These are phyloP conservation scores for Atopsyche davidsoni DNA, from an alignment of 1,140 invertebrate species.

Conservation along the genomic window DNA sequence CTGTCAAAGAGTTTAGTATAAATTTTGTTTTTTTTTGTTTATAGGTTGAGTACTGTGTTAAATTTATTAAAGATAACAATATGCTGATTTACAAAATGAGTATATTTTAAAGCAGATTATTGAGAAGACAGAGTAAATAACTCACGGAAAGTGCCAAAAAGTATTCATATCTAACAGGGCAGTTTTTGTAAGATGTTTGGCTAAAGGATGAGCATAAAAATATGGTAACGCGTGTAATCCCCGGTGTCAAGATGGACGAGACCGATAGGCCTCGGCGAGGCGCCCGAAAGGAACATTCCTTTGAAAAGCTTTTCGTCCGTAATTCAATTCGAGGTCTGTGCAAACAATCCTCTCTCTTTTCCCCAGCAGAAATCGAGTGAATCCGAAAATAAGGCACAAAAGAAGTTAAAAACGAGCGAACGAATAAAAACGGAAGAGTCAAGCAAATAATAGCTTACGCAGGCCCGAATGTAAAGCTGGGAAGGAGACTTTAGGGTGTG, in stretches of 20 bases:
- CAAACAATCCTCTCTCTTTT: slow-evolving; percentile 17
- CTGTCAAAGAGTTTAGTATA: too few relatives aligned
- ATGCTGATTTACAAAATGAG: too few relatives aligned
- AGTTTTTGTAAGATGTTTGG: too few relatives aligned
- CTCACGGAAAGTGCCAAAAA: too few relatives aligned
- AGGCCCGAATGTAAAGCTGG: slow-evolving; percentile 3
- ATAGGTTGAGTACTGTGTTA: too few relatives aligned
- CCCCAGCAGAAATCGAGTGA: slow-evolving; percentile 19
- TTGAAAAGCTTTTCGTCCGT: slow-evolving; percentile 20
- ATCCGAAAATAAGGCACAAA: slow-evolving; percentile 24
- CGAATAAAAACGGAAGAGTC: slow-evolving; percentile 14
- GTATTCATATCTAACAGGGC: too few relatives aligned
- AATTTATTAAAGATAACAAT: too few relatives aligned
- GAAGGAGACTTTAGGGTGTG: slow-evolving; percentile 18
- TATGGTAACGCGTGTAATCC: slow-evolving; percentile 2
- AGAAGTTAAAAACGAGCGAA: slow-evolving; percentile 12
- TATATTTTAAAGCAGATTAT: too few relatives aligned
- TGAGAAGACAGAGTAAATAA: too few relatives aligned
- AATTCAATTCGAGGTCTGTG: slow-evolving; percentile 24
- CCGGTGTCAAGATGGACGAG: background rate
- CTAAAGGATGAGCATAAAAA: too few relatives aligned
- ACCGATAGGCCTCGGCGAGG: slow-evolving; percentile 6
- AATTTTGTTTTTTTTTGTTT: too few relatives aligned
- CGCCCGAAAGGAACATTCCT: slow-evolving; percentile 1
- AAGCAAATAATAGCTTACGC: slow-evolving; percentile 28